Evolutionary conservation across 2,797 vertebrate genomes (phyloP), one percentile per base, ranked within the genome.

Genomic region (Fundulus diaphanus): DNA sequence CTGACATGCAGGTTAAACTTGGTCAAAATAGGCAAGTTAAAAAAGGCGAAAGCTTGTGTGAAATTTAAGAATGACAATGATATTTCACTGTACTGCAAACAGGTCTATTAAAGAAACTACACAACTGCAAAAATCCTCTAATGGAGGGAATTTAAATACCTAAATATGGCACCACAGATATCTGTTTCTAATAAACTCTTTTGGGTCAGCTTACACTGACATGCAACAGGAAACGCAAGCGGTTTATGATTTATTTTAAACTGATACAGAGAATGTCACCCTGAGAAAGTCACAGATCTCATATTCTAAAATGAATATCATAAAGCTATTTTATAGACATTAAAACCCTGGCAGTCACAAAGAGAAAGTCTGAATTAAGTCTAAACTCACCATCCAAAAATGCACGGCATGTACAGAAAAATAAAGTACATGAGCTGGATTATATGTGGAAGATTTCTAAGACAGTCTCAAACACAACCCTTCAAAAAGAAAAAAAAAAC

Each of bases 261-360:
- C 6, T 37, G 1, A 5, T 59, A 29, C 29, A 73, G 40, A 76
- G 24, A 67, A 33, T 65, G 54, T 52, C n/a, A 35, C 44, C 78
- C 61, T 81, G 69, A 78, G 40, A 54, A 77, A 67, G 42, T 24
- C 44, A 40, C 8, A 42, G 20, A 40, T 74, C 40, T 27, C 74
- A 73, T 84, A 51, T 52, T 65, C 54, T 33, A 40, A 68, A 37
- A 73, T 79, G 56, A 68, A 42, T 49, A n/a, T 29, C 11, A 12
- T n/a, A n/a, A 42, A 44, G 66, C 51, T 76, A 3, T 65, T 81
- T 74, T 42, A 49, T 70, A 69, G 16, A 66, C 52, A 48, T 35
- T 33, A 24, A 69, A 59, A 48, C 68, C 18, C 67, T 40, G 68
- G 70, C 11, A 48, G 31, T 31, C 24, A 72, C 65, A 48, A 76